Evolutionary conservation across 64 coral and sea anemone species (phyloP).

Genomic region (Porites lutea): DNA sequence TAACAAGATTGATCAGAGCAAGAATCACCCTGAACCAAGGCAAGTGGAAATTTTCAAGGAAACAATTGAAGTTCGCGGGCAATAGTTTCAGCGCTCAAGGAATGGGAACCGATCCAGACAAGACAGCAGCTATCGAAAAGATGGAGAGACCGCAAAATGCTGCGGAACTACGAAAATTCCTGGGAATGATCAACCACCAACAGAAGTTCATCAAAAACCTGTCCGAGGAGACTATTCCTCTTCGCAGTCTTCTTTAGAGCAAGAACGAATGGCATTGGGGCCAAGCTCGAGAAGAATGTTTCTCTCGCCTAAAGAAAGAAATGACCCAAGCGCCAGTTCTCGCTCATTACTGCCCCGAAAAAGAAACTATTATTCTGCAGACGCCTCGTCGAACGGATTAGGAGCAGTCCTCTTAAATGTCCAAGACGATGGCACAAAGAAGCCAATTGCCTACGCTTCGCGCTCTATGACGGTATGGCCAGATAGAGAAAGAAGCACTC

Average conservation of each 20-base stretch:
- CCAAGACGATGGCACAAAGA: slow-evolving; percentile 2
- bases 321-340: not conserved
- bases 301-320: not conserved
- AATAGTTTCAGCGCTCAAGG: too few species aligned
- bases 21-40: not conserved
- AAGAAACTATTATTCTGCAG: slow-evolving; percentile 41
- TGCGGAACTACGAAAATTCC: not conserved
- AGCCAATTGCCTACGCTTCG: slow-evolving; percentile 53
- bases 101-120: not conserved
- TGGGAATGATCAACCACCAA: not conserved
- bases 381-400: slow-evolving; percentile 51
- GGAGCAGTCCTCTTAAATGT: slow-evolving; percentile 52
- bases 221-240: not conserved
- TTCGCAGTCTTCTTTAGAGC: not conserved
- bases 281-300: too few species aligned
- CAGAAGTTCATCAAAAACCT: not conserved
- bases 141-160: not conserved
- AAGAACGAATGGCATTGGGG: not conserved
- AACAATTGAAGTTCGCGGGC: too few species aligned
- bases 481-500: slow-evolving; percentile 1
- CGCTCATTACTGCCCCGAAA: too few species aligned
- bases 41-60: not conserved
- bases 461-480: slow-evolving; percentile 49
- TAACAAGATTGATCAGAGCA: not conserved
- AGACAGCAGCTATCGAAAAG: not conserved